Evolutionary conservation across 2,888 invertebrate genomes (phyloP).

Genomic region (Gnatocerus cornutus): DNA sequence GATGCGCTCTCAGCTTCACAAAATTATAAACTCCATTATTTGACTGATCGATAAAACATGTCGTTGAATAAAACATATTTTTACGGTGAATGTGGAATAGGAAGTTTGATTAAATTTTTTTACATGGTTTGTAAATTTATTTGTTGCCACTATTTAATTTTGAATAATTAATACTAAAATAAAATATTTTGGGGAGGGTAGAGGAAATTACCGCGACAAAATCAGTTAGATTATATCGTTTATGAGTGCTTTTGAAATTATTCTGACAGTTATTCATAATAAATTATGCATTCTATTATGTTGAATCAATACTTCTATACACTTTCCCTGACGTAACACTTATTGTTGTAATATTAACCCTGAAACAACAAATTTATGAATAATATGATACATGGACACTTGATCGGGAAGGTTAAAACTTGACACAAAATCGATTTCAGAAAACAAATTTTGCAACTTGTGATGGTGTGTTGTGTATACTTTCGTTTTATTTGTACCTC

Average conservation of each 20-base stretch:
- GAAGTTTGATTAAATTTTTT: neutral
- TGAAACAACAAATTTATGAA: constrained; percentile 28
- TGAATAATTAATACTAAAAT: constrained; percentile 41
- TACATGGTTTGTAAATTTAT: constrained; percentile 4
- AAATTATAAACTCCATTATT: constrained; percentile 36
- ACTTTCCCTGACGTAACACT: constrained; percentile 24
- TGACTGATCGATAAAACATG: constrained; percentile 24
- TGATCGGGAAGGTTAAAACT: constrained; percentile 14
- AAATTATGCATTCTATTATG: constrained; percentile 42
- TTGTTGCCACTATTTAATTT: constrained; percentile 14
- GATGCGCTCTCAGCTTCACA: constrained; percentile 35
- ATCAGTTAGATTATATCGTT: constrained; percentile 37
- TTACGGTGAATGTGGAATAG: neutral
- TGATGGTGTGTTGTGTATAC: too few relatives aligned
- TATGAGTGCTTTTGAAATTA: constrained; percentile 39
- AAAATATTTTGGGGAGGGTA: constrained; percentile 34
- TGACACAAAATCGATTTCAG: constrained; percentile 7
- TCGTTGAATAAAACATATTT: neutral
- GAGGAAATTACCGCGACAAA: constrained; percentile 45
- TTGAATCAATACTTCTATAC: constrained; percentile 40
- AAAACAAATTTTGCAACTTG: too few relatives aligned
- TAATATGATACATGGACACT: constrained; percentile 4
- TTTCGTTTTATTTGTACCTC: too few relatives aligned
- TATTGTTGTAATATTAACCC: constrained; percentile 28
- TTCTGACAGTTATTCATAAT: constrained; percentile 42